Evolutionary conservation across 2,797 vertebrate species (phyloP).

Genomic region (Enteromius thamalakanensis): DNA sequence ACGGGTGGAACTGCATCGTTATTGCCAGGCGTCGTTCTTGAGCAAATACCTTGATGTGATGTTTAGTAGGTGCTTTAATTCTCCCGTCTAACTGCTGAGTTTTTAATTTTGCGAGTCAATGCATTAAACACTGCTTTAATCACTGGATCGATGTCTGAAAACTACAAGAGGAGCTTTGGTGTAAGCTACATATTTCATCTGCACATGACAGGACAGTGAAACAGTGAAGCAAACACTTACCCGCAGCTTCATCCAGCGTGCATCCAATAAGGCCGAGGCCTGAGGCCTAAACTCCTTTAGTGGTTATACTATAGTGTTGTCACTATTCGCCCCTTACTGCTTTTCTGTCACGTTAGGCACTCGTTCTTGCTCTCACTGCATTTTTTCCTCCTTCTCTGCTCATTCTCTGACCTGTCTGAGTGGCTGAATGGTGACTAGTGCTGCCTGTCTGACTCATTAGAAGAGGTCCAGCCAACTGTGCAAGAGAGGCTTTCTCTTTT

Average conservation of each 20-base stretch:
- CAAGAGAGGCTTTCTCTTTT: conserved; percentile 73
- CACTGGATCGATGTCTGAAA: background rate
- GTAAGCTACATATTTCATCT: background rate
- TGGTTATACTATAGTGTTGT: conserved; percentile 37
- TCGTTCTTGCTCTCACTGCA: conserved; percentile 26
- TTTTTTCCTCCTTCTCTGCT: conserved; percentile 40
- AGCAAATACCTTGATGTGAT: background rate
- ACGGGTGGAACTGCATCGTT: conserved; percentile 60
- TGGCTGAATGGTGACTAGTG: conserved; percentile 64
- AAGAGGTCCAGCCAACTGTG: conserved; percentile 72
- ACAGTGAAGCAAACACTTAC: conserved; percentile 33
- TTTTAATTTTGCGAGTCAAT: background rate
- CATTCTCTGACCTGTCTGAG: conserved; percentile 59
- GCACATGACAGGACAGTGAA: background rate
- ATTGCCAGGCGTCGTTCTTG: background rate
- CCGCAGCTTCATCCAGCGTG: conserved; percentile 20
- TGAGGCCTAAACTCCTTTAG: conserved; percentile 25
- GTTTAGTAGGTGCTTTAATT: background rate
- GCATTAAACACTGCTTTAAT: background rate
- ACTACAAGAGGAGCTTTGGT: background rate
- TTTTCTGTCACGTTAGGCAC: conserved; percentile 42
- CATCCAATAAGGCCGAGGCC: conserved; percentile 8
- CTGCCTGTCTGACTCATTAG: conserved; percentile 69
- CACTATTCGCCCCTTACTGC: conserved; percentile 40
- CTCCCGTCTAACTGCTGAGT: background rate